Evolutionary conservation across 2,113 vertebrate species (phyloP), one percentile per base, ranked within the genome.

Genomic region (Edolisoma coerulescens): DNA sequence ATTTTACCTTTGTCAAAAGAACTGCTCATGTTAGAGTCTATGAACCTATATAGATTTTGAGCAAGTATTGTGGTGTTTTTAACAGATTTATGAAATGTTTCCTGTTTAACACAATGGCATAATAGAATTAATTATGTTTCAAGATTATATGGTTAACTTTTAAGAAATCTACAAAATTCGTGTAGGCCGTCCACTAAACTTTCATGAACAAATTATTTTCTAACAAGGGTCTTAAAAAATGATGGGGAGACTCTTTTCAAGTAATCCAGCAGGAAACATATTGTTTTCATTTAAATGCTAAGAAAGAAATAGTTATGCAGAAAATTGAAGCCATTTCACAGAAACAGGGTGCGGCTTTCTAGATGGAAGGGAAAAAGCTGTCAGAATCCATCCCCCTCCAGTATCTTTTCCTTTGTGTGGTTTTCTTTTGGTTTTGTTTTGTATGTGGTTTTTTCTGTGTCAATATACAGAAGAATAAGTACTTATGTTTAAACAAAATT

Each of bases 401-500:
- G 53, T 50, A 5, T 84, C 27, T 73, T 71, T 74, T 67, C 37
- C 33, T 79, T 69, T 65, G 13, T 28, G 11, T 27, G 7, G 3
- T 57, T 86, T 96, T 44, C 23, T 45, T 71, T 41, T 35, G 23
- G 1, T 57, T 93, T 81, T n/a, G 13, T 30, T 76, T 59, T 35
- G 13, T 19, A 14, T 53, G 23, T 52, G 20, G 39, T 71, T 28
- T 21, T 17, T 24, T 27, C 44, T 0, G 0, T 77, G 41, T 88
- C 24, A 89, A 7, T 4, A 75, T 82, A 33, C 32, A 79, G 47
- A 47, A 91, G 47, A 96, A 84, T 77, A 84, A 86, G 42, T 79
- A 86, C 26, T 35, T 67, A 27, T 41, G 28, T 81, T 85, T 93
- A 82, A 95, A 90, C 14, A n/a, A 97, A 96, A 96, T 84, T 93